These are phyloP conservation scores for Callorhinus ursinus DNA, from an alignment of 2,113 vertebrate genomes.

Conservation along the genomic window DNA sequence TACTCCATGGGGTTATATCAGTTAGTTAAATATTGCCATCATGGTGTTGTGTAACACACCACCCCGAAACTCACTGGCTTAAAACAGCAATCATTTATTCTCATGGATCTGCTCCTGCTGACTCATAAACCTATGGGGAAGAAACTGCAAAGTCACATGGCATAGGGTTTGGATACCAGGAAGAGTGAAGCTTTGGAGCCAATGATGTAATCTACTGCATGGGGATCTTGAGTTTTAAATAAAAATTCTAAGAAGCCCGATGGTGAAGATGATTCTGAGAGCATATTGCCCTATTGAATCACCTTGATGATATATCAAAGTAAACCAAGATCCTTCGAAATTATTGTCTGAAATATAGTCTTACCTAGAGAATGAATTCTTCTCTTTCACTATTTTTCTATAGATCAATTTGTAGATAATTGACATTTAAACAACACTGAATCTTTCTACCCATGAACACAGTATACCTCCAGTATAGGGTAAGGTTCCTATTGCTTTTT, in stretches of 20 bases:
- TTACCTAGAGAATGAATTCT: neutral
- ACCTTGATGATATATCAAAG: conserved; percentile 16
- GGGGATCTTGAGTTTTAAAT: conserved; percentile 21
- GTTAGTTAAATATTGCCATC: neutral
- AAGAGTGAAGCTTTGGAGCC: neutral
- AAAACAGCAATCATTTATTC: conserved; percentile 10
- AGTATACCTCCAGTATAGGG: neutral
- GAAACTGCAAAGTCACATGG: neutral
- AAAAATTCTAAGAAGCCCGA: neutral
- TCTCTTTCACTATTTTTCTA: conserved; percentile 23
- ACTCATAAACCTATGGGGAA: neutral
- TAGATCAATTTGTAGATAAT: neutral
- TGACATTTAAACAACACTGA: neutral
- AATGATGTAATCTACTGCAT: neutral
- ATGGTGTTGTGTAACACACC: neutral
- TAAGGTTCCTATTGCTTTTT: neutral
- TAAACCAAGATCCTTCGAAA: neutral
- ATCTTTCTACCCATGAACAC: conserved; percentile 23
- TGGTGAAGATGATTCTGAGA: neutral
- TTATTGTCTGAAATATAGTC: neutral
- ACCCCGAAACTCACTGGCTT: neutral
- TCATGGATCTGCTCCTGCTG: neutral
- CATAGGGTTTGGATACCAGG: neutral
- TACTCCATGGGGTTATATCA: neutral
- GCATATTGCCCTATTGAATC: neutral